Percentiles rank a stretch among this genome's conserved stretches.
Evolutionary conservation across 2,888 invertebrate genomes (phyloP).

Genomic region (Biston stratarius): DNA sequence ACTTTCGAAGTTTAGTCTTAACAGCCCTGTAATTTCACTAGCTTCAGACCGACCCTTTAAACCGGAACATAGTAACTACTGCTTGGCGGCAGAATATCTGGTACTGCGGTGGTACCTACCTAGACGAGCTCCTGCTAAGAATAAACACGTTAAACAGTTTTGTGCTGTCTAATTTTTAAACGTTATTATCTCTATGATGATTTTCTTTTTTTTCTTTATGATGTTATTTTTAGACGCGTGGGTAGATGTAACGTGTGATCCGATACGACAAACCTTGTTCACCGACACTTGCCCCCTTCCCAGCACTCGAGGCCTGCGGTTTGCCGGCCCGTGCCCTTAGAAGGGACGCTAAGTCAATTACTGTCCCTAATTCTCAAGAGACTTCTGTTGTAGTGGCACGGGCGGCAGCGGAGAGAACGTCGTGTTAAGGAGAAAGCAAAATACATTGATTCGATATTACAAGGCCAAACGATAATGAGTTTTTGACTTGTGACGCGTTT

Average conservation of each 20-base stretch:
- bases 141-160: too few species aligned
- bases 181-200: background rate
- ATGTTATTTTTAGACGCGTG: background rate
- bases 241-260: constrained; percentile 4
- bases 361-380: constrained; percentile 37
- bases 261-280: background rate
- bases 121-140: too few species aligned
- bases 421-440: background rate
- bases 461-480: too few species aligned
- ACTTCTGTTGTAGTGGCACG: constrained; percentile 30
- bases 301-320: constrained; percentile 21
- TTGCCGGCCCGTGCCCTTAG: constrained; percentile 22
- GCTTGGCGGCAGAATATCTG: too few species aligned
- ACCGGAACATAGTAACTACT: too few species aligned
- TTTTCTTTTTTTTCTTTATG: background rate
- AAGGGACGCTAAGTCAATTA: constrained; percentile 48
- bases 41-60: too few species aligned
- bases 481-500: too few species aligned
- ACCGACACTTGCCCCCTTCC: background rate
- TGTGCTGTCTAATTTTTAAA: background rate
- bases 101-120: too few species aligned
- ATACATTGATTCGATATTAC: background rate
- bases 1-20: too few species aligned
- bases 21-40: too few species aligned
- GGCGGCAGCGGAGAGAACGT: constrained; percentile 17